Evolutionary conservation across 1,140 invertebrate species (phyloP).

Genomic region (Magallana ariakensis): DNA sequence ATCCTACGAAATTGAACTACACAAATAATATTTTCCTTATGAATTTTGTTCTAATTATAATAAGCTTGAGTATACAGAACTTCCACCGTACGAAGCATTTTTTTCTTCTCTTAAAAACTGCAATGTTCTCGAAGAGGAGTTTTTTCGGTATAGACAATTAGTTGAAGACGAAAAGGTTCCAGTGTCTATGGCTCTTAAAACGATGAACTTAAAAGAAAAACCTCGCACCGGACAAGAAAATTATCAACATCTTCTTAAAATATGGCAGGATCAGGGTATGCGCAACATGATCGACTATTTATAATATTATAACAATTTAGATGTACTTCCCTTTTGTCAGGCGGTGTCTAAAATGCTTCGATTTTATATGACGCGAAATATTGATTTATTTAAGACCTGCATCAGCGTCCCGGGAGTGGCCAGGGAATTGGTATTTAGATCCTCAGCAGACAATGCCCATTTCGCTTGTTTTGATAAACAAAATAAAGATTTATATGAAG

Average conservation of each 20-base stretch:
- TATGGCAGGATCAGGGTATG: neutral
- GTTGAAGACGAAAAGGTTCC: neutral
- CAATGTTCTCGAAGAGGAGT: conserved; percentile 20
- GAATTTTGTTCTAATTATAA: neutral
- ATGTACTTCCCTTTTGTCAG: conserved; percentile 2
- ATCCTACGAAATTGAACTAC: neutral
- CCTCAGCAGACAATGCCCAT: neutral
- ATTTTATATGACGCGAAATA: conserved; percentile 28
- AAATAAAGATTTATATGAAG: conserved; percentile 52
- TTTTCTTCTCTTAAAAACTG: neutral
- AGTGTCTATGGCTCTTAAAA: neutral
- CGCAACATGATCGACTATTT: neutral
- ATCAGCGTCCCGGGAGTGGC: conserved; percentile 21
- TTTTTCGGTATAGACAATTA: neutral
- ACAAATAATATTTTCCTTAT: neutral
- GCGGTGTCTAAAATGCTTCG: conserved; percentile 27
- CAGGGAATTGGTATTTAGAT: conserved; percentile 43
- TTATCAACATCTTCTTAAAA: neutral
- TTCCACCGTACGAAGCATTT: neutral
- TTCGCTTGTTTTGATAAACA: conserved; percentile 41
- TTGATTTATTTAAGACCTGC: conserved; percentile 36
- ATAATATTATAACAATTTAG: conserved; percentile 13
- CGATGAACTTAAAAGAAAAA: neutral
- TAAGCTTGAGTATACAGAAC: neutral
- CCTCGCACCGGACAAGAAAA: neutral